Evolutionary conservation across 2,113 vertebrate species (phyloP).

Genomic region (Nesoenas mayeri): DNA sequence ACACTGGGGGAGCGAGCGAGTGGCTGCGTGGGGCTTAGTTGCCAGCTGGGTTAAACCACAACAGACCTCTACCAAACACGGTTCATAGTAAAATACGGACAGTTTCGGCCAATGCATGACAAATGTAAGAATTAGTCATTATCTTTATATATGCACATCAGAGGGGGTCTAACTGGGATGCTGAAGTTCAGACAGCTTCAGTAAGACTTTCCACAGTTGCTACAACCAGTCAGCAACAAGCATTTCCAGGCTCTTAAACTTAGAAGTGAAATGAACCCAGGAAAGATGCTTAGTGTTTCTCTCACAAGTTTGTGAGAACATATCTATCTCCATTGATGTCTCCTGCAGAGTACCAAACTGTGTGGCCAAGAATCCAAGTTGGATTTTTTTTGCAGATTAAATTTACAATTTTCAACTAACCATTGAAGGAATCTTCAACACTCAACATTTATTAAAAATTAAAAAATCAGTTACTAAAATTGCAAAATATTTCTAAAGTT

Average conservation of each 20-base stretch:
- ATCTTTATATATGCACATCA: background rate
- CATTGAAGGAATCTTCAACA: background rate
- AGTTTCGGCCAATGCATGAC: background rate
- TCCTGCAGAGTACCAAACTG: background rate
- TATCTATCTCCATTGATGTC: background rate
- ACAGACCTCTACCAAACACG: background rate
- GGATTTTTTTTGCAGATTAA: background rate
- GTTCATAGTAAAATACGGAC: background rate
- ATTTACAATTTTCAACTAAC: background rate
- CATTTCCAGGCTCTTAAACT: background rate
- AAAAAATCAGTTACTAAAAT: background rate
- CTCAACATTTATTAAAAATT: background rate
- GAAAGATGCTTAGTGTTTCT: background rate
- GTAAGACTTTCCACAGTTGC: background rate
- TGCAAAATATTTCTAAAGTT: background rate
- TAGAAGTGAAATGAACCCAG: background rate
- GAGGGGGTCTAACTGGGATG: accelerated
- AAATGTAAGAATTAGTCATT: background rate
- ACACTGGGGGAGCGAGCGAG: too few species aligned
- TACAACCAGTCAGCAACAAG: background rate
- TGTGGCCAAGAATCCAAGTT: background rate
- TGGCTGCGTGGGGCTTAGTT: too few species aligned
- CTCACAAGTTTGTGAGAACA: background rate
- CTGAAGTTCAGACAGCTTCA: background rate
- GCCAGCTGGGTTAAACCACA: too few species aligned